Percentiles rank a stretch among this genome's conserved stretches.
Evolutionary conservation across 2,888 invertebrate genomes (phyloP).

Genomic region (Thecocarcelia acutangulata): DNA sequence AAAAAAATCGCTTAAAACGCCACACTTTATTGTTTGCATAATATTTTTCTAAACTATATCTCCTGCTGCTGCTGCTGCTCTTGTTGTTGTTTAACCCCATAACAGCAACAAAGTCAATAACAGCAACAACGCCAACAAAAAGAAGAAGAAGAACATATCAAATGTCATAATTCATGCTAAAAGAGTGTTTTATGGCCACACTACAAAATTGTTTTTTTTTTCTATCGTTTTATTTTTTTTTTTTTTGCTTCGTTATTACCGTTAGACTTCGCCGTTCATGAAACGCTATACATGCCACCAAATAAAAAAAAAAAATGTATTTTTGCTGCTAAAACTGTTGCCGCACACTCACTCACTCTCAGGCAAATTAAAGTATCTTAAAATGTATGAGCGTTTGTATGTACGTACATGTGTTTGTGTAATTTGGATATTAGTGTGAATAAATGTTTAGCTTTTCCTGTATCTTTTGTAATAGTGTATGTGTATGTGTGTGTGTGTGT

Average conservation of each 20-base stretch:
- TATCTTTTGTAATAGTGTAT: neutral
- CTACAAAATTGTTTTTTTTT: conserved; percentile 27
- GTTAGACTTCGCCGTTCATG: conserved; percentile 52
- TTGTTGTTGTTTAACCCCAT: conserved; percentile 38
- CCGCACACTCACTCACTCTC: conserved; percentile 8
- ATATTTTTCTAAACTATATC: conserved; percentile 40
- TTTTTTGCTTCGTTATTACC: conserved; percentile 35
- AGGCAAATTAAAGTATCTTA: conserved; percentile 13
- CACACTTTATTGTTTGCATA: conserved; percentile 54
- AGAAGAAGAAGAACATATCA: conserved; percentile 56
- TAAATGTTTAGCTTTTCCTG: conserved; percentile 5
- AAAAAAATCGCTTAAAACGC: conserved; percentile 19
- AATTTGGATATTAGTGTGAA: conserved; percentile 31
- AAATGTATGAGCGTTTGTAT: conserved; percentile 19
- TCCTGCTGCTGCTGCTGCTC: neutral
- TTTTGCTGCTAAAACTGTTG: conserved; percentile 28
- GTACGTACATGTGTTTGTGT: conserved; percentile 25
- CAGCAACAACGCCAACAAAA: conserved; percentile 21
- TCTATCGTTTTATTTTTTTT: conserved; percentile 1
- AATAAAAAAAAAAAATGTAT: conserved; percentile 17
- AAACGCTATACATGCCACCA: conserved; percentile 59
- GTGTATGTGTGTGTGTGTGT: conserved; percentile 10
- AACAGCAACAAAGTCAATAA: conserved; percentile 9
- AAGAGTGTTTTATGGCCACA: conserved; percentile 66
- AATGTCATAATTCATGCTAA: conserved; percentile 71